Conservation (phyloP, 2,888 invertebrate genomes). For the Cephus sareptanus region DNA sequence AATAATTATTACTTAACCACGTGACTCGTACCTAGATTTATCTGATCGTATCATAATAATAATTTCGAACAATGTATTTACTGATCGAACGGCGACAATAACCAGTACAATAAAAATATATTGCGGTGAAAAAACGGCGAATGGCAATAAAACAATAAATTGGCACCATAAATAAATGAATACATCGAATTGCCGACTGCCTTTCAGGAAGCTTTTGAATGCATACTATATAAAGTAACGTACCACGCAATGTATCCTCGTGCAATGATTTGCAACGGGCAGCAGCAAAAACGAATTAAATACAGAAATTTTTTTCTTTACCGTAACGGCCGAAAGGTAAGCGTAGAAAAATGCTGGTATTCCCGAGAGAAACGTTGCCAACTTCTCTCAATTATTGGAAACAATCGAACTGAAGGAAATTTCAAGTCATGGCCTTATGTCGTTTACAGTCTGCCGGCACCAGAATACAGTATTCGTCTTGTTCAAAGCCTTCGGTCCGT, state of each 20-base stretch:
- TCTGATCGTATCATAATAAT: background rate
- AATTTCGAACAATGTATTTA: background rate
- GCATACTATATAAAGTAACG: background rate
- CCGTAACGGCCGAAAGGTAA: background rate
- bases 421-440: background rate
- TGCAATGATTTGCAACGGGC: background rate
- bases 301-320: background rate
- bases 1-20: background rate
- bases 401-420: background rate
- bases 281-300: background rate
- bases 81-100: background rate
- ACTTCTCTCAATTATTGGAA: background rate
- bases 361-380: background rate
- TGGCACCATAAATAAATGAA: slow-evolving; percentile 11
- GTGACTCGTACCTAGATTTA: background rate
- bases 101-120: background rate
- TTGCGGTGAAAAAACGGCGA: background rate
- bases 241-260: background rate
- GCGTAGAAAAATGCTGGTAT: background rate
- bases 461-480: background rate
- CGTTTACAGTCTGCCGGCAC: background rate
- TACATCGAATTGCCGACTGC: background rate
- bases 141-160: slow-evolving; percentile 2
- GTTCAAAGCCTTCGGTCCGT: background rate
- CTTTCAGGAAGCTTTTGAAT: background rate